Evolutionary conservation across 2,888 invertebrate species (phyloP), one percentile per base, ranked within the genome.

Genomic region (Orthosia gothica): DNA sequence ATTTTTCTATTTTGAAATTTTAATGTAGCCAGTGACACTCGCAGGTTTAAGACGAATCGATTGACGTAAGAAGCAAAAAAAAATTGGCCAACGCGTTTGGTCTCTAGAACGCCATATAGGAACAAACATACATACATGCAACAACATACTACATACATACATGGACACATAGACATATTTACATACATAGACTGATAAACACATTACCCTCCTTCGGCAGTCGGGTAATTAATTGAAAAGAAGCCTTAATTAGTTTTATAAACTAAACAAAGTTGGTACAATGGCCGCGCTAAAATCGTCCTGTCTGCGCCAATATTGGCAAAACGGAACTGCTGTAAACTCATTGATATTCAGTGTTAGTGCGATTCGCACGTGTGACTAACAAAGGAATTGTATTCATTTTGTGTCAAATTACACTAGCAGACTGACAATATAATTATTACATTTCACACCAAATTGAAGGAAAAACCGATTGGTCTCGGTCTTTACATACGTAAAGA

Each of bases 311-410:
- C 70, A 74, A 71, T 78, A 78, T 78, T 82, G 69, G 73, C 70
- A 73, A 84, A 81, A 76, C 80, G 79, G 82, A 86, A 86, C 76
- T 74, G 59, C 59, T 66, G 59, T 71, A 73, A 64, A 73, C 65
- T 72, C 58, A 80, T 85, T 87, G 80, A 78, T 80, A 85, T 84
- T 84, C 87, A 76, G 66, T 69, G 58, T 58, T 47, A 58, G 66
- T 77, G 47, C 68, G 67, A 73, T 71, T 69, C 67, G 70, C 79
- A 70, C 62, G 70, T 58, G 73, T 84, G 84, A 85, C 74, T 86
- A 87, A 85, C 74, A 74, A 70, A 86, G 65, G 61, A 72, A 82
- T 76, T 68, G 69, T 81, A 72, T 81, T 81, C 81, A 69, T 66
- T 76, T 70, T 71, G 68, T 71, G 81, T 81, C 71, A 81, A 70